A percentile compares a stretch with the other conserved stretches of the same genome.
Evolutionary conservation across 2,113 vertebrate genomes (phyloP).

Genomic region (Heteronetta atricapilla): DNA sequence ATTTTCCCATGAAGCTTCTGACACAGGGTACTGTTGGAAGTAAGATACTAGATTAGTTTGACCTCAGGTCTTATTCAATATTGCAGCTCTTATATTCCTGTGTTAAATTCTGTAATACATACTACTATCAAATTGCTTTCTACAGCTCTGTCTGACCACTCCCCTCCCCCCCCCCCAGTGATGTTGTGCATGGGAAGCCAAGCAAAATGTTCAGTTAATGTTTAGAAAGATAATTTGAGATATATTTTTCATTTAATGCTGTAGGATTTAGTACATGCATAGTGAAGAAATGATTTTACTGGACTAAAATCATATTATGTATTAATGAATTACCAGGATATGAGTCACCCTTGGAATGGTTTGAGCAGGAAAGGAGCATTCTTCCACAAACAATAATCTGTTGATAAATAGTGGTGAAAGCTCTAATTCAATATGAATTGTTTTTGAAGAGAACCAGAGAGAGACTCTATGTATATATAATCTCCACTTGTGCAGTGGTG

Average conservation of each 20-base stretch:
- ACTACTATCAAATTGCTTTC: slow-evolving; percentile 28
- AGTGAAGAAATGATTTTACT: slow-evolving; percentile 29
- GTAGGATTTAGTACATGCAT: slow-evolving; percentile 39
- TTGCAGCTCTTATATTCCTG: neutral
- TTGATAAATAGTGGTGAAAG: slow-evolving; percentile 52
- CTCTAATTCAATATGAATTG: slow-evolving; percentile 64
- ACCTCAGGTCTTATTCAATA: slow-evolving; percentile 26
- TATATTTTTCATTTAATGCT: slow-evolving; percentile 32
- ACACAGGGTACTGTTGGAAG: slow-evolving; percentile 5
- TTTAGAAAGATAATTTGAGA: slow-evolving; percentile 44
- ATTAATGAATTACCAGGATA: slow-evolving; percentile 71
- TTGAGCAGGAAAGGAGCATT: slow-evolving; percentile 59
- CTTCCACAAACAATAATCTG: slow-evolving; percentile 62
- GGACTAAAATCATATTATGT: slow-evolving; percentile 29
- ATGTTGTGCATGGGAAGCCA: slow-evolving; percentile 35
- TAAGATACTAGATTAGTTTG: slow-evolving; percentile 46
- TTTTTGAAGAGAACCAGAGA: slow-evolving; percentile 33
- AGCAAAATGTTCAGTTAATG: slow-evolving; percentile 48
- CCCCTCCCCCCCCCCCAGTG: neutral
- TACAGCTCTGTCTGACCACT: slow-evolving; percentile 3
- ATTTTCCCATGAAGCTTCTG: slow-evolving; percentile 38
- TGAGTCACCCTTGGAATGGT: slow-evolving; percentile 64
- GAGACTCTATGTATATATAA: neutral
- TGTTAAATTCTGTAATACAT: slow-evolving; percentile 5
- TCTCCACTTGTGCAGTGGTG: neutral